Percentiles rank a stretch among this genome's conserved stretches.
Evolutionary conservation across 2,888 invertebrate genomes (phyloP).

Genomic region (Drosophila falleni): DNA sequence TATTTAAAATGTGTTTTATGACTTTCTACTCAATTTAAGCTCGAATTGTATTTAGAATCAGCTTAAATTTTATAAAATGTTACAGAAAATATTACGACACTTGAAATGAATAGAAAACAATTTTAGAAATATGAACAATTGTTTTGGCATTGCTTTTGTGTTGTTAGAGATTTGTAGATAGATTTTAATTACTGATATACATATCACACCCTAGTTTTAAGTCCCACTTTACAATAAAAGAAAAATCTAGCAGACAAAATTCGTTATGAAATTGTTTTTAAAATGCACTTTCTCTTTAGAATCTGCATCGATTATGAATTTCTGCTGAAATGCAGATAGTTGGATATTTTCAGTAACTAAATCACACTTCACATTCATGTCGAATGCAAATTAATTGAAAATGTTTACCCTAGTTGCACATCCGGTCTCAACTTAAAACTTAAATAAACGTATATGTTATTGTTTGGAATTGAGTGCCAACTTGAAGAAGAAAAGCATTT

Average conservation of each 20-base stretch:
- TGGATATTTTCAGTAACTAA: neutral
- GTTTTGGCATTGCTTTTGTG: neutral
- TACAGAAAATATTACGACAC: neutral
- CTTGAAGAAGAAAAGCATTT: slow-evolving; percentile 2
- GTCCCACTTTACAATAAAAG: neutral
- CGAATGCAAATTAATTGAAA: slow-evolving; percentile 17
- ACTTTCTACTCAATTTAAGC: neutral
- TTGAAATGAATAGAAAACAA: neutral
- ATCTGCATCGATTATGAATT: slow-evolving; percentile 9
- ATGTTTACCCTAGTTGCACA: slow-evolving; percentile 14
- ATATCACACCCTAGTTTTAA: neutral
- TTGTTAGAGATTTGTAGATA: neutral
- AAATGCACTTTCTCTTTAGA: neutral
- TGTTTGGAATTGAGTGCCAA: slow-evolving; percentile 17
- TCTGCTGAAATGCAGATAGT: slow-evolving; percentile 5
- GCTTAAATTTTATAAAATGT: neutral
- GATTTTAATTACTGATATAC: neutral
- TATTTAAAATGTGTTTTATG: neutral
- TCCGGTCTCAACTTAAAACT: slow-evolving; percentile 13
- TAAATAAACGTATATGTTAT: slow-evolving; percentile 7
- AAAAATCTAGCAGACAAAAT: neutral
- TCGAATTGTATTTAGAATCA: neutral
- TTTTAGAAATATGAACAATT: neutral
- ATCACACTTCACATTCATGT: neutral
- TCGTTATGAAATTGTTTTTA: neutral